phyloP scores from a whole-genome alignment of 1,140 invertebrate genomes.

The Drosophila ohnishii region DNA sequence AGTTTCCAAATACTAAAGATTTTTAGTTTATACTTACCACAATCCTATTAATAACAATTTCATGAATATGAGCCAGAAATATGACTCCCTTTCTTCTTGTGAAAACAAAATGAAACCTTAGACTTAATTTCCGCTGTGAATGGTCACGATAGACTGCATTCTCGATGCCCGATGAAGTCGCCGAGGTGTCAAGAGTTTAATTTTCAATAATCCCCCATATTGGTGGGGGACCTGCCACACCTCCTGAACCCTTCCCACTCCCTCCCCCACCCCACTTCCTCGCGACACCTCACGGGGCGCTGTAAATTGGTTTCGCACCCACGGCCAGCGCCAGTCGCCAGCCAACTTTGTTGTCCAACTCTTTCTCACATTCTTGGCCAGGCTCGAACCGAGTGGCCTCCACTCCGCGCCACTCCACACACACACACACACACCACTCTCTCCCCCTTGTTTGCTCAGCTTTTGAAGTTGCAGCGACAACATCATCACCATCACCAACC shows the following conservation, averaged over 20 bases:
- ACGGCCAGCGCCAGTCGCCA: constrained; percentile 35
- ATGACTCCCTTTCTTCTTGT: constrained; percentile 9
- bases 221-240: constrained; percentile 17
- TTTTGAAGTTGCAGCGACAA: constrained; percentile 79
- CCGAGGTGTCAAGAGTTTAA: constrained; percentile 45
- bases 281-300: constrained; percentile 8
- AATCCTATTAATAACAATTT: constrained; percentile 2
- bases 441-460: constrained; percentile 65
- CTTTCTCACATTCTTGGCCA: constrained; percentile 44
- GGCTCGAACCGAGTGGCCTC: constrained; percentile 15
- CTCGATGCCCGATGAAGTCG: constrained; percentile 26
- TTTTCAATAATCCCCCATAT: constrained; percentile 45
- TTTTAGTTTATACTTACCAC: background rate
- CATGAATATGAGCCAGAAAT: background rate
- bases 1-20: background rate
- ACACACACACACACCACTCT: constrained; percentile 19
- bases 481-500: constrained; percentile 61
- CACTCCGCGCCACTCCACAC: constrained; percentile 1
- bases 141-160: constrained; percentile 21
- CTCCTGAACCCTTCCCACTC: background rate
- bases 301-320: constrained; percentile 53
- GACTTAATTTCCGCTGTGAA: constrained; percentile 21
- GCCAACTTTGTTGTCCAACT: constrained; percentile 33
- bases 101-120: constrained; percentile 21
- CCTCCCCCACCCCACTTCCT: background rate